phyloP scores from a whole-genome alignment of 1,140 invertebrate genomes.

The Pantala flavescens region DNA sequence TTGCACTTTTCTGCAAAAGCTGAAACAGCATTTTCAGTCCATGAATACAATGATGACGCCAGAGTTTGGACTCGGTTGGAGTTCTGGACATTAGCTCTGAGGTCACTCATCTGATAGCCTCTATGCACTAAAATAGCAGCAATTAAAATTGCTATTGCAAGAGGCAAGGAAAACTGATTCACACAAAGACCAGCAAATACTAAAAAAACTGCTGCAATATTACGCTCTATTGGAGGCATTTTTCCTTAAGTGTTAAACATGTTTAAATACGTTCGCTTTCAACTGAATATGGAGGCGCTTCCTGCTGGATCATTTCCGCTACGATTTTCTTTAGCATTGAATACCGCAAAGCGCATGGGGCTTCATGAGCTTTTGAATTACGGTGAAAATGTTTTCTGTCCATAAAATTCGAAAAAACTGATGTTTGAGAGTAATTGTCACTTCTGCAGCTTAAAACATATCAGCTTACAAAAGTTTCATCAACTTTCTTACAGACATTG shows the following conservation, averaged over 20 bases:
- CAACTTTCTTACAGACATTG: too few species aligned
- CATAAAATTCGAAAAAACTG: too few species aligned
- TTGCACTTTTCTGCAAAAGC: background rate
- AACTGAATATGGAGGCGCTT: constrained; percentile 1
- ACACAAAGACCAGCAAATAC: background rate
- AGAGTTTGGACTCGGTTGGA: background rate
- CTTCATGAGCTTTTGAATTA: too few species aligned
- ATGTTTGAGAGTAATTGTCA: too few species aligned
- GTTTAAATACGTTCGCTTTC: background rate
- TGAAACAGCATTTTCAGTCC: background rate
- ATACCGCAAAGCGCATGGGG: too few species aligned
- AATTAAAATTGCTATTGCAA: background rate
- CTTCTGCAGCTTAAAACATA: too few species aligned
- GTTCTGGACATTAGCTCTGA: background rate
- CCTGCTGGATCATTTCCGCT: background rate
- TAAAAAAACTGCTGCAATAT: background rate
- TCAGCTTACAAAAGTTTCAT: too few species aligned
- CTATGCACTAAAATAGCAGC: background rate
- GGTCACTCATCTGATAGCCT: background rate
- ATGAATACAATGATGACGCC: background rate
- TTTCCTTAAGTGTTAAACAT: background rate
- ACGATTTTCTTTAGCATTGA: background rate
- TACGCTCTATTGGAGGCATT: background rate
- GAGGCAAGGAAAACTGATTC: background rate
- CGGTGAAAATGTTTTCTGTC: too few species aligned